phyloP scores from a whole-genome alignment of 2,113 vertebrate species.

The Orthonyx spaldingii region DNA sequence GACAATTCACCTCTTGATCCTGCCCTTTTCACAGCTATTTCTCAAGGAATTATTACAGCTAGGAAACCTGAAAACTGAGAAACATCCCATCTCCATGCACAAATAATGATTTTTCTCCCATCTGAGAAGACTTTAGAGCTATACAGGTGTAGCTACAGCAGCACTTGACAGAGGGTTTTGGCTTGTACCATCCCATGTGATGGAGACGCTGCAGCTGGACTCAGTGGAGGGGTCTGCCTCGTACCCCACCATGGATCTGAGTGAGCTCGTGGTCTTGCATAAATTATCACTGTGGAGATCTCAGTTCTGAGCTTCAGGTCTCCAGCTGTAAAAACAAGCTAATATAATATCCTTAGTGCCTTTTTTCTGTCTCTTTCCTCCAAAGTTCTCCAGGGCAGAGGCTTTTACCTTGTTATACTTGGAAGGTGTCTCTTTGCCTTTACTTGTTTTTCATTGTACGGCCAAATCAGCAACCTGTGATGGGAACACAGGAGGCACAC shows the following conservation, averaged over 20 bases:
- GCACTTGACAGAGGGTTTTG: neutral
- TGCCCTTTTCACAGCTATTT: neutral
- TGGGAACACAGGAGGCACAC: neutral
- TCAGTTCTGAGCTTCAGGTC: neutral
- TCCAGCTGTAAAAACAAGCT: neutral
- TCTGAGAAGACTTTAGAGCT: neutral
- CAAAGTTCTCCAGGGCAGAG: neutral
- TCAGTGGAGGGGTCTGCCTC: neutral
- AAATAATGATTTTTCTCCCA: neutral
- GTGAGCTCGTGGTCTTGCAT: neutral
- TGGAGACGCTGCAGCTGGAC: accelerated
- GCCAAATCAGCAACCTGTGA: neutral
- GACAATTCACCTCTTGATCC: neutral
- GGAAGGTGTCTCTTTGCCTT: neutral
- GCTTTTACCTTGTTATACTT: neutral
- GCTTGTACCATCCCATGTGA: neutral
- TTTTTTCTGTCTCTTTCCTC: neutral
- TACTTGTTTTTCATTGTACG: neutral
- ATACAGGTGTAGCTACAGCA: neutral
- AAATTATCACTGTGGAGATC: neutral
- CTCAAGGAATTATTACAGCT: neutral
- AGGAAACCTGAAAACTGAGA: neutral
- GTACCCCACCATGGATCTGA: accelerated
- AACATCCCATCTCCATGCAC: neutral
- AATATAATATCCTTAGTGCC: neutral